These are phyloP conservation scores for Tenthredo notha DNA, from an alignment of 2,888 invertebrate genomes.

Conservation along the genomic window DNA sequence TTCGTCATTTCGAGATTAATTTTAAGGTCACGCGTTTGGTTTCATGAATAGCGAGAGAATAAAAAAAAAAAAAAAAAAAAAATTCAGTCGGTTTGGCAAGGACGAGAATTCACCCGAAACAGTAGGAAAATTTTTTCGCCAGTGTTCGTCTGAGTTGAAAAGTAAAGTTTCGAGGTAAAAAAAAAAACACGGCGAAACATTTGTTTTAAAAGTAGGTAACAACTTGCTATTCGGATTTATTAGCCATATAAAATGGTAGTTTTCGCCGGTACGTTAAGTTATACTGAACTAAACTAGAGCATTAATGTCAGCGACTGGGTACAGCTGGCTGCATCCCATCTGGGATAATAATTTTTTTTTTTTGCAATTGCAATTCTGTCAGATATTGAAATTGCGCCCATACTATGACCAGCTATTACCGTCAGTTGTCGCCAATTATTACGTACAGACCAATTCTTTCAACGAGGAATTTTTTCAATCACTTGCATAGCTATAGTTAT, in stretches of 20 bases:
- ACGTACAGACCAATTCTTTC: background rate
- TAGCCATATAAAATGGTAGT: background rate
- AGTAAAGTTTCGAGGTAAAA: background rate
- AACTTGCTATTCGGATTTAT: background rate
- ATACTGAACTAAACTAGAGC: background rate
- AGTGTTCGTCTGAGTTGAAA: background rate
- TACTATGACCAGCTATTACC: background rate
- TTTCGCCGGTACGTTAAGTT: background rate
- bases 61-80: background rate
- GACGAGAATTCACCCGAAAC: background rate
- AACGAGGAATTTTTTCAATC: background rate
- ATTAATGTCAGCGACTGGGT: background rate
- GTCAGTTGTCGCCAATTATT: background rate
- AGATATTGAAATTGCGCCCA: background rate
- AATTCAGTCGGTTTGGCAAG: background rate
- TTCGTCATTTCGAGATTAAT: no score
- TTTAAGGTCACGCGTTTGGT: no score
- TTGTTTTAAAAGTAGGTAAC: slow-evolving; percentile 12
- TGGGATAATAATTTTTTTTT: background rate
- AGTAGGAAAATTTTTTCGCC: background rate
- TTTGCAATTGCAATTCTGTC: background rate
- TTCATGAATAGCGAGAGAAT: background rate
- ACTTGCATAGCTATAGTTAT: background rate
- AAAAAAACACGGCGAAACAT: background rate
- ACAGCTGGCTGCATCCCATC: background rate